A percentile compares a stretch with the other conserved stretches of the same genome.
These are phyloP conservation scores for Heliangelus exortis DNA, from an alignment of 2,797 vertebrate species.

Conservation along the genomic window DNA sequence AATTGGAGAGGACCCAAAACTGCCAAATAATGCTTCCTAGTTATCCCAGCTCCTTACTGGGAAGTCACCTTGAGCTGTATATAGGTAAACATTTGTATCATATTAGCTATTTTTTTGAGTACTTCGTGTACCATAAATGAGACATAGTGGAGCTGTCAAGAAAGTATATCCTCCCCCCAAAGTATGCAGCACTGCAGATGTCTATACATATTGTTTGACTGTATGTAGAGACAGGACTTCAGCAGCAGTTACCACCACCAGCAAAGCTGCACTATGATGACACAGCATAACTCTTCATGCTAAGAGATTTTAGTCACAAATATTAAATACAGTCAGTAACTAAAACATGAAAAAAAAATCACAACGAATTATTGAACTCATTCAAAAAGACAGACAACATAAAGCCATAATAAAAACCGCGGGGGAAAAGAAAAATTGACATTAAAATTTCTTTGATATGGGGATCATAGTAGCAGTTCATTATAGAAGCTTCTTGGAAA, in stretches of 20 bases:
- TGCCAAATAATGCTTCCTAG: not conserved
- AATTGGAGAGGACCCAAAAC: not conserved
- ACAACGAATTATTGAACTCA: not conserved
- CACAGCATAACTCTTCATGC: not conserved
- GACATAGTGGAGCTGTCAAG: constrained; percentile 23
- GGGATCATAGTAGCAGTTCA: not conserved
- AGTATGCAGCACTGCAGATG: not conserved
- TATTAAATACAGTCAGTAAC: not conserved
- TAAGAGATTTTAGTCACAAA: constrained; percentile 7
- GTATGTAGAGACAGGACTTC: not conserved
- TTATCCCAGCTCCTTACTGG: not conserved
- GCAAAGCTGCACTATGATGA: constrained; percentile 17
- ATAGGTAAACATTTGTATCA: not conserved
- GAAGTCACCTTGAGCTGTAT: not conserved
- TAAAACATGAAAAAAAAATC: not conserved
- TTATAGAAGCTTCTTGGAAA: not conserved
- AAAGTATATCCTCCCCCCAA: not conserved
- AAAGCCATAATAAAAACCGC: not conserved
- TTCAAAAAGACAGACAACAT: not conserved
- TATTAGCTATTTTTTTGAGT: constrained; percentile 41
- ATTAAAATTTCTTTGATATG: not conserved
- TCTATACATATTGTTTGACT: not conserved
- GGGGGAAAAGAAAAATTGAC: not conserved
- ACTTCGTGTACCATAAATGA: constrained; percentile 20
- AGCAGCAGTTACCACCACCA: not conserved